Conservation (phyloP, 64 coral and sea anemone species). For the Porites lutea region DNA sequence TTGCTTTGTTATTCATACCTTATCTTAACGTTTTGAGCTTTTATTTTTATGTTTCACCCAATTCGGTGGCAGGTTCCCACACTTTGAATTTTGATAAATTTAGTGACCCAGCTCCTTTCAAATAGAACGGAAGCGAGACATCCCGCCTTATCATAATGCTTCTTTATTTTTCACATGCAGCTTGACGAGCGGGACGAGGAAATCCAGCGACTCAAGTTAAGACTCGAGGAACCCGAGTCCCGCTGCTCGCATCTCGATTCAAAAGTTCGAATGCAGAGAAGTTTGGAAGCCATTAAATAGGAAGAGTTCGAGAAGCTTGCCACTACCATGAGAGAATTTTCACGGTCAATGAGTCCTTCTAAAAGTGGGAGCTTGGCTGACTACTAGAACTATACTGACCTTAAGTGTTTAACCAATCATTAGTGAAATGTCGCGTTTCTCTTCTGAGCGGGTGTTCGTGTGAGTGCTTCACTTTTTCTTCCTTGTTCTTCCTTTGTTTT, state of each 20-base stretch:
- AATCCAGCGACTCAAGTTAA: constrained; percentile 66
- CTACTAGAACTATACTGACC: not conserved
- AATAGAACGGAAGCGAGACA: no score
- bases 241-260: constrained; percentile 83
- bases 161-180: constrained; percentile 34
- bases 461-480: not conserved
- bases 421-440: not conserved
- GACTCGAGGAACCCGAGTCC: constrained; percentile 85
- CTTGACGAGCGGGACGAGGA: constrained; percentile 96
- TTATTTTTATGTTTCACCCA: no score
- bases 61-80: no score
- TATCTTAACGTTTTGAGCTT: no score
- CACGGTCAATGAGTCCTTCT: constrained; percentile 78
- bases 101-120: no score
- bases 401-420: not conserved
- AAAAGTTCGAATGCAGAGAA: constrained; percentile 96
- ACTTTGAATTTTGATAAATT: no score
- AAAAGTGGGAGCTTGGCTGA: constrained; percentile 54
- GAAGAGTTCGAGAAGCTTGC: constrained; percentile 99
- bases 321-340: constrained; percentile 95
- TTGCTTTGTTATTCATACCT: no score
- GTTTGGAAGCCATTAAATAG: constrained; percentile 97
- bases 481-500: not conserved
- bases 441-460: not conserved
- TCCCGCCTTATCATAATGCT: no score